Base-by-base conservation (phyloP, 2,113 vertebrate species). In the Channa maculata region DNA sequence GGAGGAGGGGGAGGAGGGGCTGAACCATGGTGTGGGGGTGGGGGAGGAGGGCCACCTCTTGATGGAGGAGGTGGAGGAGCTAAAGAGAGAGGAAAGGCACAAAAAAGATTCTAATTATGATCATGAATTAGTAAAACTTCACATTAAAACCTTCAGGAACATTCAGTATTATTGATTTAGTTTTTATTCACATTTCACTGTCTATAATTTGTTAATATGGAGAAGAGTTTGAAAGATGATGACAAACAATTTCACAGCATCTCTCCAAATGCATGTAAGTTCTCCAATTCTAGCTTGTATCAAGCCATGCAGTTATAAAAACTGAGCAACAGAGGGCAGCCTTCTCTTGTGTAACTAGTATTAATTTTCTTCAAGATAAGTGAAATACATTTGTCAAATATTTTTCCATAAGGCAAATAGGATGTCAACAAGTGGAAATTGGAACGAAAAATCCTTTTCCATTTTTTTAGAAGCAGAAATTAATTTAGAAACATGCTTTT, bases 11-110 rank as follows among this genome's bases (percentile, higher is more conserved):
- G 93, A 0, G 93, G 66, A 0, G 90, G 89, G 15, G 94, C 94
- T 0, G 96, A 94, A 90, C 93, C 85, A 10, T 96, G 96, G 15
- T 96, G 96, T 43, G 97, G 96, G 0, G 96, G 97, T 0, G 96
- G 96, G 0, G 96, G 97, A 37, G 97, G 97, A 3, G 88, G 90
- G 15, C 92, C 92, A 1, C 94, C 91, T 87, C 93, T 91, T 78
- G 92, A 93, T 15, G 94, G 96, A 87, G 61, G 95, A 65, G 89
- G 97, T 78, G 92, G 97, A 88, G 96, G 96, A 92, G 77, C 60
- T 93, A 66, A 34, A 57, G 48, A 62, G 39, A 52, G 33, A 77
- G 24, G n/a, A 39, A 7, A 8, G 15, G 12, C 24, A 41, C 8
- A 10, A 34, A 1, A 34, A 12, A 5, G 24, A 24, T 24, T 24